Conservation (phyloP, 2,888 invertebrate species). For the Pseudeuparius sepicola region DNA sequence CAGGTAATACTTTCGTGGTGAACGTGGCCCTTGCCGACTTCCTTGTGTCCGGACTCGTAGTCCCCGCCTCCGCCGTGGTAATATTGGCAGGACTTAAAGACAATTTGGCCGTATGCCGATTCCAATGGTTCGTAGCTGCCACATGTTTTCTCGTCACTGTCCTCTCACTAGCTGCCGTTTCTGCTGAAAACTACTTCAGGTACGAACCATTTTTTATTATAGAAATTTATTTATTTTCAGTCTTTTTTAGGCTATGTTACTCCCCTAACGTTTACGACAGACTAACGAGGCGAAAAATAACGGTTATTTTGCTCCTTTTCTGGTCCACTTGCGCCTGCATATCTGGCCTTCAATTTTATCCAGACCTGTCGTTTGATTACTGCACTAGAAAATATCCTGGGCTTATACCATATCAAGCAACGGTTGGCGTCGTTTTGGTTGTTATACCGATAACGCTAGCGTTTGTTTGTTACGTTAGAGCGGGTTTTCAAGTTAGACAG, state of each 20-base stretch:
- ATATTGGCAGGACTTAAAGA: constrained; percentile 55
- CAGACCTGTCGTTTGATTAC: constrained; percentile 57
- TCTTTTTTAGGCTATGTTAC: constrained; percentile 52
- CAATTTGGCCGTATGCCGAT: constrained; percentile 49
- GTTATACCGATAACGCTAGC: constrained; percentile 49
- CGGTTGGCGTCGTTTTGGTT: constrained; percentile 49
- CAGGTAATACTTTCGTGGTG: constrained; percentile 60
- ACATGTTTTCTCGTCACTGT: constrained; percentile 57
- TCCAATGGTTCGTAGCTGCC: constrained; percentile 57
- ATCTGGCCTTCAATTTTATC: constrained; percentile 51
- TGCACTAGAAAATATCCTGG: constrained; percentile 49
- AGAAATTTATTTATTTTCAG: too few species aligned
- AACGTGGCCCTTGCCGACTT: constrained; percentile 64
- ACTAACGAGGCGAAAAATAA: constrained; percentile 43
- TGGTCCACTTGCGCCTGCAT: constrained; percentile 48
- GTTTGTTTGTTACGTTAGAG: constrained; percentile 43
- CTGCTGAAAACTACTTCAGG: constrained; percentile 56
- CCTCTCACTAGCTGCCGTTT: constrained; percentile 52
- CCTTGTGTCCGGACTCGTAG: constrained; percentile 55
- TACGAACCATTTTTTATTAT: too few species aligned
- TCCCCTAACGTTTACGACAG: constrained; percentile 42
- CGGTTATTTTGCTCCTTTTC: constrained; percentile 43
- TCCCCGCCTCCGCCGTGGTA: constrained; percentile 59
- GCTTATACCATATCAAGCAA: constrained; percentile 46
- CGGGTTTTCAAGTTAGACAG: constrained; percentile 42